Percentiles rank a stretch among this genome's conserved stretches.
Conservation (phyloP, 1,140 invertebrate species). For the Cataglyphis hispanica region DNA sequence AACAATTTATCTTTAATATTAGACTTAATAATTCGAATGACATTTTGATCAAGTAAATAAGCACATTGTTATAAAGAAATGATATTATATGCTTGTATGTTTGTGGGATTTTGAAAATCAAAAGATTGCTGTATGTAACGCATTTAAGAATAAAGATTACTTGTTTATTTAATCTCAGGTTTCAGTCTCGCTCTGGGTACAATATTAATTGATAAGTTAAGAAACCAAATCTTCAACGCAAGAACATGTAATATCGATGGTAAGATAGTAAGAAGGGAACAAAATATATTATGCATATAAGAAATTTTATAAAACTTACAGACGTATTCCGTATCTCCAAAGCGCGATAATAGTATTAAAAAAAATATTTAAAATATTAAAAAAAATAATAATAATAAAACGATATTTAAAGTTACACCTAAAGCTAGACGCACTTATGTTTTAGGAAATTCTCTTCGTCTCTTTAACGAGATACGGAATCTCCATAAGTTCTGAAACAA, state of each 20-base stretch:
- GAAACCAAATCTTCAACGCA: constrained; percentile 2
- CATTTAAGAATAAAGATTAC: constrained; percentile 34
- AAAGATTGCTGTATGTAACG: not conserved
- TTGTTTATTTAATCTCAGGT: constrained; percentile 30
- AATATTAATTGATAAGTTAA: constrained; percentile 23
- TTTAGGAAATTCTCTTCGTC: not conserved
- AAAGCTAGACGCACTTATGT: not conserved
- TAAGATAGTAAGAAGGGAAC: not conserved
- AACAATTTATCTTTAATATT: constrained; percentile 8
- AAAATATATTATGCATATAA: not conserved
- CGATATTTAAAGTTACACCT: not conserved
- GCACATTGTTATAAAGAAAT: not conserved
- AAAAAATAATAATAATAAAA: not conserved
- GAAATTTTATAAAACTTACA: not conserved
- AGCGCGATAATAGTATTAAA: not conserved
- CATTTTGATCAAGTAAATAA: not conserved
- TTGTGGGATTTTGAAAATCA: not conserved
- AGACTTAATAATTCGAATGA: not conserved
- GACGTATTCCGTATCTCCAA: not conserved
- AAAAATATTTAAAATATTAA: too few relatives aligned
- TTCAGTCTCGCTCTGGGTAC: not conserved
- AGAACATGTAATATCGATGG: not conserved
- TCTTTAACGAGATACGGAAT: not conserved
- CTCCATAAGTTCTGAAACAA: too few relatives aligned
- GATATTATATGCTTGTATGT: not conserved